These are phyloP conservation scores for Xiphophorus birchmanni DNA, from an alignment of 2,797 vertebrate species.

Conservation along the genomic window DNA sequence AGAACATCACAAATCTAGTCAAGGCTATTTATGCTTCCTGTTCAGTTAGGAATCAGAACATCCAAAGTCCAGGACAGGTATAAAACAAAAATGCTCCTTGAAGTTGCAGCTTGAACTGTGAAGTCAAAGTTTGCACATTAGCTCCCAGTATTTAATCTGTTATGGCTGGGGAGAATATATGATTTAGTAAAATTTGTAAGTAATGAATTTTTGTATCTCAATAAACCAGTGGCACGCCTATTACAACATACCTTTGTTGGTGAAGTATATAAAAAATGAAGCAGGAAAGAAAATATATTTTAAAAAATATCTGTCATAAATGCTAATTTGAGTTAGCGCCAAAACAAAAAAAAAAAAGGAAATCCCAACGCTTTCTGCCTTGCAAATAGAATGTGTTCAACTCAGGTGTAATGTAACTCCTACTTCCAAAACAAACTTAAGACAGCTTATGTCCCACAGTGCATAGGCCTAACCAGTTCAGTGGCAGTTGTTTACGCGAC, in stretches of 20 bases:
- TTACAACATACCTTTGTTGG: neutral
- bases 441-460: neutral
- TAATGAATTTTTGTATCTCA: neutral
- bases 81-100: neutral
- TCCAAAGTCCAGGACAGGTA: neutral
- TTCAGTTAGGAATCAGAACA: neutral
- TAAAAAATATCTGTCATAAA: neutral
- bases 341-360: neutral
- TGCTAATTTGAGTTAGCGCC: neutral
- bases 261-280: neutral
- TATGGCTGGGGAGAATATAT: neutral
- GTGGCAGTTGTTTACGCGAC: neutral
- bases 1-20: constrained; percentile 40
- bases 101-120: neutral
- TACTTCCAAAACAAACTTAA: neutral
- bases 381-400: neutral
- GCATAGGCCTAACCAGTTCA: neutral
- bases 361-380: neutral
- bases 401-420: neutral
- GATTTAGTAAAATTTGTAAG: neutral
- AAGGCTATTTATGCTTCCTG: neutral
- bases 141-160: neutral
- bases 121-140: neutral
- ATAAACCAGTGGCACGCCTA: neutral
- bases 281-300: neutral